Conservation (phyloP, 2,888 invertebrate genomes). For the Amiota mariae region DNA sequence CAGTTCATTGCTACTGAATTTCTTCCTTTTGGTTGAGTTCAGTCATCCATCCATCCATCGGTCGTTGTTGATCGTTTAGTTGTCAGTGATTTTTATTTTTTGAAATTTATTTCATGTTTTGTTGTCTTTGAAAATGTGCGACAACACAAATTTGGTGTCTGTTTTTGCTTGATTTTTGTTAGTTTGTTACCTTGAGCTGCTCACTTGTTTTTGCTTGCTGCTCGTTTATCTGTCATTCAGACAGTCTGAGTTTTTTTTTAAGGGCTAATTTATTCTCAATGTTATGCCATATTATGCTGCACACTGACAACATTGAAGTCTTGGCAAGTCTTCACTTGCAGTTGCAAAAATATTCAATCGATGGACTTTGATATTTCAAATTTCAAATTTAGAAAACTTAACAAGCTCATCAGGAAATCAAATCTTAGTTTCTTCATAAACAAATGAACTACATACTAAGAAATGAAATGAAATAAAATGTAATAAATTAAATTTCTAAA, state of each 20-base stretch:
- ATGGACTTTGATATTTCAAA: too few species aligned
- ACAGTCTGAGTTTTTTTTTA: not conserved
- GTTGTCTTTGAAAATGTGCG: slow-evolving; percentile 65
- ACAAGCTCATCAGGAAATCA: too few species aligned
- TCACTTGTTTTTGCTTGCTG: slow-evolving; percentile 41
- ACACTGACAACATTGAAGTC: not conserved
- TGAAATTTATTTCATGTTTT: slow-evolving; percentile 53
- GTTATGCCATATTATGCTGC: slow-evolving; percentile 55
- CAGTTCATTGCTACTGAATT: slow-evolving; percentile 36
- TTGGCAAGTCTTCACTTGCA: too few species aligned
- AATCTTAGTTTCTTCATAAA: too few species aligned
- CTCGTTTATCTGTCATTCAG: slow-evolving; percentile 32
- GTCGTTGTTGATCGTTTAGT: slow-evolving; percentile 30
- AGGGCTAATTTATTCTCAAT: slow-evolving; percentile 60
- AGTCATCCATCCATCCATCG: too few species aligned
- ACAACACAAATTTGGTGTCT: slow-evolving; percentile 63
- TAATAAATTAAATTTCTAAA: too few species aligned
- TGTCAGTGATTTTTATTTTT: slow-evolving; percentile 37
- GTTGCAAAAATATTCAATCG: too few species aligned
- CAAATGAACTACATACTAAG: too few species aligned
- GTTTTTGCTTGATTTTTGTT: slow-evolving; percentile 49
- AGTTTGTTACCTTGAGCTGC: slow-evolving; percentile 18
- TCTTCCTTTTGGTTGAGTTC: slow-evolving; percentile 31
- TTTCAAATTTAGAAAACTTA: too few species aligned
- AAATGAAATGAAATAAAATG: too few species aligned